Evolutionary conservation across 2,888 invertebrate species (phyloP).

Genomic region (Cremastinae sp.): DNA sequence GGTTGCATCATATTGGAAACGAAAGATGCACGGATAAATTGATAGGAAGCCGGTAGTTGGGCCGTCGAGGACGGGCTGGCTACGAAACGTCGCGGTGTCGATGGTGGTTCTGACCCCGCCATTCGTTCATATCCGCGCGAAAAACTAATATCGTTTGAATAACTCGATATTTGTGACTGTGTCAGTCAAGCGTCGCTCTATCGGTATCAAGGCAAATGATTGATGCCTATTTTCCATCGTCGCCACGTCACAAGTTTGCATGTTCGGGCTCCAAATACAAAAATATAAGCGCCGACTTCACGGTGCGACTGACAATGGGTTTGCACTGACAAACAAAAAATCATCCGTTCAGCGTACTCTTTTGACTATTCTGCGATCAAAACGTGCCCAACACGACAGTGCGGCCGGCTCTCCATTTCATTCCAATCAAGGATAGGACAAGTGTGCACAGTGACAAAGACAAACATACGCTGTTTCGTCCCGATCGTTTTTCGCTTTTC

Average conservation of each 20-base stretch:
- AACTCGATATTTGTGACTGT: conserved; percentile 63
- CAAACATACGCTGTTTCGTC: neutral
- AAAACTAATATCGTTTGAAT: conserved; percentile 65
- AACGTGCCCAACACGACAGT: neutral
- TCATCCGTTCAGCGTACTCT: conserved; percentile 21
- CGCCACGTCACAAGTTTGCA: conserved; percentile 2
- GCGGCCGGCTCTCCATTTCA: conserved; percentile 7
- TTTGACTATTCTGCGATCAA: conserved; percentile 13
- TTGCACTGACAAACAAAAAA: conserved; percentile 37
- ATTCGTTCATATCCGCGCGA: conserved; percentile 53
- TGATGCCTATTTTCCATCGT: conserved; percentile 24
- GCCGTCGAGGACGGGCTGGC: conserved; percentile 38
- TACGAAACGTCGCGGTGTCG: conserved; percentile 57
- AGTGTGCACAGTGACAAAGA: neutral
- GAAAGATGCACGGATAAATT: conserved; percentile 25
- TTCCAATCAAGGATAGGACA: conserved; percentile 12
- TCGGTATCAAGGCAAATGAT: conserved; percentile 51
- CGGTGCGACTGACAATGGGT: conserved; percentile 12
- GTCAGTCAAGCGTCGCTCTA: conserved; percentile 62
- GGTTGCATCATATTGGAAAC: neutral
- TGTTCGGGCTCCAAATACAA: neutral
- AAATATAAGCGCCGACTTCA: neutral
- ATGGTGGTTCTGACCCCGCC: conserved; percentile 54
- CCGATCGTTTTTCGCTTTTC: too few relatives aligned
- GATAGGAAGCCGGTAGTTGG: conserved; percentile 29